Evolutionary conservation across 2,888 invertebrate species (phyloP).

Genomic region (Dendrolimus pini): DNA sequence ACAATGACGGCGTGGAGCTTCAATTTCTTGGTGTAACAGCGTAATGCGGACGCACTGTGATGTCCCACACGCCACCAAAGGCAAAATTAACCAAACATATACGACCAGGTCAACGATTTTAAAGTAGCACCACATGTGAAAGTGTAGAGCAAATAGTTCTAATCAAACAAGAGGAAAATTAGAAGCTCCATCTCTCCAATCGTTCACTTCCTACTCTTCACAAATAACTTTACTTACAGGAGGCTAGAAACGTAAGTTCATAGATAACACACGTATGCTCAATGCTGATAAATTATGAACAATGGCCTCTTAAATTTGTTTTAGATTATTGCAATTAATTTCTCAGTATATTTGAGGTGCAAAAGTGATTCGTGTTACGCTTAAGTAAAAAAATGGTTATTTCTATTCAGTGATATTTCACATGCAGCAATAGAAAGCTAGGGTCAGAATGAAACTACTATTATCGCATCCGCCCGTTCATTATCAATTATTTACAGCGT

Average conservation of each 20-base stretch:
- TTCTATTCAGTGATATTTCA: background rate
- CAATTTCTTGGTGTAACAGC: slow-evolving; percentile 1
- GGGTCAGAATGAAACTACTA: slow-evolving; percentile 14
- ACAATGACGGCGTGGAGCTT: slow-evolving; percentile 16
- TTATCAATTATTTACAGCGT: slow-evolving; percentile 48
- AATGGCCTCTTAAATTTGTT: background rate
- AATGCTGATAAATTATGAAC: background rate
- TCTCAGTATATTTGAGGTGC: background rate
- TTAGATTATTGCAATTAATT: background rate
- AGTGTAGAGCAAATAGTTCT: slow-evolving; percentile 64
- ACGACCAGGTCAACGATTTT: slow-evolving; percentile 64
- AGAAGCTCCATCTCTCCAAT: slow-evolving; percentile 39
- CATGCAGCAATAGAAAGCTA: slow-evolving; percentile 28
- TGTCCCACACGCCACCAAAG: slow-evolving; percentile 35
- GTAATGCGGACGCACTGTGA: slow-evolving; percentile 20
- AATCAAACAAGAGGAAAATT: slow-evolving; percentile 58
- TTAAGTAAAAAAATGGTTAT: background rate
- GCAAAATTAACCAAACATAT: slow-evolving; percentile 56
- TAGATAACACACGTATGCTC: background rate
- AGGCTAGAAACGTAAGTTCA: too few species aligned
- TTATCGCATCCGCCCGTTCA: slow-evolving; percentile 14
- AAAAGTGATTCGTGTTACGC: too few species aligned
- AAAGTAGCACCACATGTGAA: slow-evolving; percentile 68
- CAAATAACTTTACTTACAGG: too few species aligned
- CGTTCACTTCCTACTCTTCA: slow-evolving; percentile 29